These are phyloP conservation scores for Poecile montanus DNA, from an alignment of 2,797 vertebrate species.

Conservation along the genomic window DNA sequence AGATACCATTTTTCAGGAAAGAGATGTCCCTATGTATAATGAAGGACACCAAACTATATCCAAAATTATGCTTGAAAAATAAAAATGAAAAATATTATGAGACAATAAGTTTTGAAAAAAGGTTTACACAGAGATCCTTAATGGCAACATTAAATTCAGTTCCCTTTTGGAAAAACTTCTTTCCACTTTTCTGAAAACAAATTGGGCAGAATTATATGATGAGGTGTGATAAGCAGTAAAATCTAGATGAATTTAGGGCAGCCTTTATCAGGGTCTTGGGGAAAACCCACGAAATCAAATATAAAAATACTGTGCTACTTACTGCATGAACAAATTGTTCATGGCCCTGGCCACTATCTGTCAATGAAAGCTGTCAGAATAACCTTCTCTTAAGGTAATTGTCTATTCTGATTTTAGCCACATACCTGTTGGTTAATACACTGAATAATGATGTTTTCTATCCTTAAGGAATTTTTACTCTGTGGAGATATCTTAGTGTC, in stretches of 20 bases:
- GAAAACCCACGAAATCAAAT: background rate
- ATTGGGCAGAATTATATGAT: background rate
- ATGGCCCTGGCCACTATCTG: background rate
- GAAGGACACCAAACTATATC: background rate
- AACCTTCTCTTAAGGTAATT: background rate
- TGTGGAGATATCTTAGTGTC: background rate
- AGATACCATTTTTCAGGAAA: background rate
- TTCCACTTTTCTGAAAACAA: background rate
- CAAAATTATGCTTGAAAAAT: background rate
- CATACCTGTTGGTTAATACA: background rate
- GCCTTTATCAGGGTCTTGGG: rapidly evolving
- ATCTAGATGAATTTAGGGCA: background rate
- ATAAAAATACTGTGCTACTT: background rate
- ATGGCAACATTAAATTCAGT: background rate
- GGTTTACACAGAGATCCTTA: background rate
- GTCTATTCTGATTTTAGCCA: background rate
- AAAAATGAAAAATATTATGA: background rate
- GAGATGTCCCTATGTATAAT: background rate
- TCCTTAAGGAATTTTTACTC: background rate
- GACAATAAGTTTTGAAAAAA: background rate
- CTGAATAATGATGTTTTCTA: background rate
- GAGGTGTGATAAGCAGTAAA: background rate
- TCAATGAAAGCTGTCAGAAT: background rate
- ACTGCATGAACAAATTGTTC: background rate
- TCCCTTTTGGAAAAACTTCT: background rate